These are phyloP conservation scores for Manis pentadactyla DNA, from an alignment of 2,797 vertebrate genomes.

Conservation along the genomic window DNA sequence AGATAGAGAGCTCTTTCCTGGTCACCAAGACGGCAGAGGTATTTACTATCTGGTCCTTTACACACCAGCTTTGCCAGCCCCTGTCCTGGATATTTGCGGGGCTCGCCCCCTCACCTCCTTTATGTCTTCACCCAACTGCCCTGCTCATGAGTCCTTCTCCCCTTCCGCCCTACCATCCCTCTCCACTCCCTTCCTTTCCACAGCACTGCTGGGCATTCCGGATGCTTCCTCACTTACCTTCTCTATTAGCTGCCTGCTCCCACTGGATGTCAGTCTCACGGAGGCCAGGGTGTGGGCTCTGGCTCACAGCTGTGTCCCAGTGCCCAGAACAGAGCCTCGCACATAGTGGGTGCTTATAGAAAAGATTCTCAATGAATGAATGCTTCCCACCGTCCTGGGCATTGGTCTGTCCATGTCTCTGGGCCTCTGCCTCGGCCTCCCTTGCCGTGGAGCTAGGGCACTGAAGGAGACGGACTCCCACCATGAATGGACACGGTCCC, in stretches of 20 bases:
- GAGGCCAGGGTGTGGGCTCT: background rate
- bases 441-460: background rate
- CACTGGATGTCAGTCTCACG: background rate
- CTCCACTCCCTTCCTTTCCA: background rate
- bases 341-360: too few relatives aligned
- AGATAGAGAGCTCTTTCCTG: background rate
- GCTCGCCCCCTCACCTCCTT: background rate
- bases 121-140: background rate
- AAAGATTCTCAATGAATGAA: background rate
- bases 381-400: background rate
- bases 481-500: too few relatives aligned
- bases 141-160: background rate
- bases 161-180: background rate
- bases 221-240: background rate
- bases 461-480: background rate
- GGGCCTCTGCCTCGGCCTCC: background rate
- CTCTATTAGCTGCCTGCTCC: background rate
- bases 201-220: background rate
- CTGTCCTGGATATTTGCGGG: background rate
- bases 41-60: too few relatives aligned
- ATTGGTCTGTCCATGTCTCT: too few relatives aligned
- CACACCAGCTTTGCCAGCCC: background rate
- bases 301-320: too few relatives aligned
- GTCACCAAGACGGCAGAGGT: background rate
- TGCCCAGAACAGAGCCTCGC: background rate